Percentiles rank a stretch among this genome's conserved stretches.
These are phyloP conservation scores for Polydrusus pterygomalis DNA, from an alignment of 2,888 invertebrate species.

Conservation along the genomic window DNA sequence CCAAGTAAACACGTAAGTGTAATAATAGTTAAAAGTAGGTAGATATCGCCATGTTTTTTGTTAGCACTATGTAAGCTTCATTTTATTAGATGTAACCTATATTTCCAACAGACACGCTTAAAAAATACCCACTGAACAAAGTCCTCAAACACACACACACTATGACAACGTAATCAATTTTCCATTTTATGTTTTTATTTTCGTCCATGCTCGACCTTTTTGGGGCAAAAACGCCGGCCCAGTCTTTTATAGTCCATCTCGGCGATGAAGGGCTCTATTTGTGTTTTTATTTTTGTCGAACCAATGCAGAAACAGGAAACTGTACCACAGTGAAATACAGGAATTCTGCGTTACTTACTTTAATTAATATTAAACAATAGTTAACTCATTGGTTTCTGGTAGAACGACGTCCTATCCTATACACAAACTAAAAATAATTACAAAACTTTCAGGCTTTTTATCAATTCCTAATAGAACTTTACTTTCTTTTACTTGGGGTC, in stretches of 20 bases:
- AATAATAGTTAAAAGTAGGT: too few relatives aligned
- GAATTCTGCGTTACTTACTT: background rate
- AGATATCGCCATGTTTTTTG: too few relatives aligned
- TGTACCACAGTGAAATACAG: background rate
- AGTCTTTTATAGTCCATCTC: slow-evolving; percentile 7
- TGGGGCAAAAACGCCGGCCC: background rate
- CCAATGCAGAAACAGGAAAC: background rate
- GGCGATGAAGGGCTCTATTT: slow-evolving; percentile 11
- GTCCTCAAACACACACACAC: background rate
- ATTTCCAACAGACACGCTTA: background rate
- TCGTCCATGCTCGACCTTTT: background rate
- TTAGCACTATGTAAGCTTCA: too few relatives aligned
- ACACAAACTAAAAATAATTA: too few relatives aligned
- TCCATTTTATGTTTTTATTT: slow-evolving; percentile 19
- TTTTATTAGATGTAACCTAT: background rate
- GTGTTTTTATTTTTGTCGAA: background rate
- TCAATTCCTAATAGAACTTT: too few relatives aligned
- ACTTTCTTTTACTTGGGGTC: too few relatives aligned
- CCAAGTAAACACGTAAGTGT: too few relatives aligned
- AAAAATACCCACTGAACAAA: background rate
- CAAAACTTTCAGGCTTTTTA: too few relatives aligned
- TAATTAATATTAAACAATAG: background rate
- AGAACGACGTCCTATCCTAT: too few relatives aligned
- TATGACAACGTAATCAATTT: slow-evolving; percentile 3
- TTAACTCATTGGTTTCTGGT: too few relatives aligned